These are phyloP conservation scores for Nerophis ophidion DNA, from an alignment of 2,113 vertebrate species.

Conservation along the genomic window DNA sequence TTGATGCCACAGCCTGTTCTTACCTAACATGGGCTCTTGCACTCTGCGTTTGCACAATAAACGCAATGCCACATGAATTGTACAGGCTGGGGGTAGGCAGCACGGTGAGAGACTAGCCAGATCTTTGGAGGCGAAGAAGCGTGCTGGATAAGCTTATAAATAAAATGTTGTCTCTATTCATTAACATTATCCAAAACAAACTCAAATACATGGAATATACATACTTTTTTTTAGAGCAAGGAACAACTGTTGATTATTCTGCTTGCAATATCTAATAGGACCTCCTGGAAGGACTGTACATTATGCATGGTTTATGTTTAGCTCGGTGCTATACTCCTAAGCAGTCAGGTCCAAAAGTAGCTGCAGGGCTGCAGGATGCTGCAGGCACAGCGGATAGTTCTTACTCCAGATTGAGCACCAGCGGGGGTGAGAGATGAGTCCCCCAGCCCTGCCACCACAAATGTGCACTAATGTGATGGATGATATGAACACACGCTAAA, in stretches of 20 bases:
- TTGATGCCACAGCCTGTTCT: slow-evolving; percentile 55
- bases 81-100: slow-evolving; percentile 23
- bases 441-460: slow-evolving; percentile 10
- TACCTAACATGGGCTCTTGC: slow-evolving; percentile 60
- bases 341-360: slow-evolving; percentile 15
- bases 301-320: slow-evolving; percentile 16
- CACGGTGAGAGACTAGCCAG: neutral
- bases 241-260: slow-evolving; percentile 1
- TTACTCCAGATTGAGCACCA: slow-evolving; percentile 63
- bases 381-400: slow-evolving; percentile 38
- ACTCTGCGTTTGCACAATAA: slow-evolving; percentile 60
- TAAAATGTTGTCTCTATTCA: slow-evolving; percentile 12
- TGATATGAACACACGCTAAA: slow-evolving; percentile 48
- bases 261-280: neutral
- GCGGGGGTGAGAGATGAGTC: slow-evolving; percentile 58
- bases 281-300: neutral
- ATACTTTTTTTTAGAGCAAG: slow-evolving; percentile 43
- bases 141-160: neutral
- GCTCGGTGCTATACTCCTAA: neutral
- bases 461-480: slow-evolving; percentile 51
- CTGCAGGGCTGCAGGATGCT: slow-evolving; percentile 40
- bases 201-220: neutral
- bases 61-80: slow-evolving; percentile 49
- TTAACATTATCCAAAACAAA: slow-evolving; percentile 10
- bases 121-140: neutral